Conservation (phyloP, 2,113 vertebrate species). For the Sminthopsis crassicaudata region DNA sequence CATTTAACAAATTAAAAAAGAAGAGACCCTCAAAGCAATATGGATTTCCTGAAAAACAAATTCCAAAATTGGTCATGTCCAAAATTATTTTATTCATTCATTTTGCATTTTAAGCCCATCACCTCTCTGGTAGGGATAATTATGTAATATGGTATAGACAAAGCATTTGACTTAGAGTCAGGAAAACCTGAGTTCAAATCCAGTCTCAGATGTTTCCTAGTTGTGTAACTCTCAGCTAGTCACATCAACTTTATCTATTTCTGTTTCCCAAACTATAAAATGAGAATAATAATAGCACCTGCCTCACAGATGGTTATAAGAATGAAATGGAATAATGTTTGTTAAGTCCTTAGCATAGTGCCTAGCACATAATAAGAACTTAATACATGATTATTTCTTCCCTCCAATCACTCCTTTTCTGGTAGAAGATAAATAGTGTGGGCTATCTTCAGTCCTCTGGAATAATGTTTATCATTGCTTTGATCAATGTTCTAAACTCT, state of each 20-base stretch:
- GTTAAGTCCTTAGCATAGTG: not conserved
- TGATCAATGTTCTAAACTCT: not conserved
- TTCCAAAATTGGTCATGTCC: not conserved
- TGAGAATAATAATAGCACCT: not conserved
- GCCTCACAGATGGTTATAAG: not conserved
- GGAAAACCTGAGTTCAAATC: not conserved
- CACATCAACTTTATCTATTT: not conserved
- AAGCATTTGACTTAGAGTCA: not conserved
- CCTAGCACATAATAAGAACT: not conserved
- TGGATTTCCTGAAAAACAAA: not conserved
- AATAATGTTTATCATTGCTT: not conserved
- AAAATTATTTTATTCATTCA: not conserved
- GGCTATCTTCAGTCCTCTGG: not conserved
- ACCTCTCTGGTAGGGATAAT: not conserved
- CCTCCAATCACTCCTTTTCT: not conserved
- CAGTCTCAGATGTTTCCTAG: not conserved
- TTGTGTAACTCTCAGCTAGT: not conserved
- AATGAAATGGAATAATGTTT: not conserved
- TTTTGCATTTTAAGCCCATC: not conserved
- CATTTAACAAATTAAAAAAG: not conserved
- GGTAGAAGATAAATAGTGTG: not conserved
- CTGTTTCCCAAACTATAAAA: not conserved
- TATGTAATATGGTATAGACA: not conserved
- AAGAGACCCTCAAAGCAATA: not conserved
- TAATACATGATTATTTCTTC: not conserved